Conservation (phyloP, 2,888 invertebrate genomes). For the Heteromurus nitidus region DNA sequence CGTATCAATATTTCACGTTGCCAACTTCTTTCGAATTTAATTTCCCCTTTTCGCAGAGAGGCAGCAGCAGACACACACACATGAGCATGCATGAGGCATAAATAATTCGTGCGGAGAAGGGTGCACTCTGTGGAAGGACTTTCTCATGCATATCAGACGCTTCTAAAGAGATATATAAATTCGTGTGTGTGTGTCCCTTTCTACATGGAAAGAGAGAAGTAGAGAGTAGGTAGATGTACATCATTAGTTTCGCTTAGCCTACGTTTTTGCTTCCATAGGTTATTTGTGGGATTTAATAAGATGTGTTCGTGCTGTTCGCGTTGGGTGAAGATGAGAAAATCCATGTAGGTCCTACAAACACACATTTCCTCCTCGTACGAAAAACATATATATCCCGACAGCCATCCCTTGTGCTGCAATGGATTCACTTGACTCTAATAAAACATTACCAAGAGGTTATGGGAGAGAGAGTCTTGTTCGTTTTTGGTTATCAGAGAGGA, state of each 20-base stretch:
- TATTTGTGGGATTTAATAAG: constrained; percentile 35
- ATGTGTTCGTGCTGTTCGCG: not conserved
- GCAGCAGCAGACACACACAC: not conserved
- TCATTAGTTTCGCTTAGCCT: not conserved
- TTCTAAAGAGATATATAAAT: no score
- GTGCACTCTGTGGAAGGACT: no score
- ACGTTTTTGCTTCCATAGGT: not conserved
- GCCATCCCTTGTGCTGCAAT: not conserved
- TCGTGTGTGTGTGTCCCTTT: no score
- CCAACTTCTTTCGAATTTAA: constrained; percentile 13
- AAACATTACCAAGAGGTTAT: constrained; percentile 2
- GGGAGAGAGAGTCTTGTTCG: not conserved
- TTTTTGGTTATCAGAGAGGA: not conserved
- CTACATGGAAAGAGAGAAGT: no score
- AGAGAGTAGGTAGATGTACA: no score
- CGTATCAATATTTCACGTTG: constrained; percentile 19
- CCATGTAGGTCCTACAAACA: constrained; percentile 4
- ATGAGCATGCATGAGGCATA: constrained; percentile 2
- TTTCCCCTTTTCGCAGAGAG: constrained; percentile 1
- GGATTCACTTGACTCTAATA: not conserved
- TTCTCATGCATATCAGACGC: no score
- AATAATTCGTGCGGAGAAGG: constrained; percentile 7
- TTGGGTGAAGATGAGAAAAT: not conserved
- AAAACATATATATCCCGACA: no score
- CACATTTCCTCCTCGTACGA: constrained; percentile 8